Conservation (phyloP, 2,797 vertebrate species). For the Coregonus ussuriensis region DNA sequence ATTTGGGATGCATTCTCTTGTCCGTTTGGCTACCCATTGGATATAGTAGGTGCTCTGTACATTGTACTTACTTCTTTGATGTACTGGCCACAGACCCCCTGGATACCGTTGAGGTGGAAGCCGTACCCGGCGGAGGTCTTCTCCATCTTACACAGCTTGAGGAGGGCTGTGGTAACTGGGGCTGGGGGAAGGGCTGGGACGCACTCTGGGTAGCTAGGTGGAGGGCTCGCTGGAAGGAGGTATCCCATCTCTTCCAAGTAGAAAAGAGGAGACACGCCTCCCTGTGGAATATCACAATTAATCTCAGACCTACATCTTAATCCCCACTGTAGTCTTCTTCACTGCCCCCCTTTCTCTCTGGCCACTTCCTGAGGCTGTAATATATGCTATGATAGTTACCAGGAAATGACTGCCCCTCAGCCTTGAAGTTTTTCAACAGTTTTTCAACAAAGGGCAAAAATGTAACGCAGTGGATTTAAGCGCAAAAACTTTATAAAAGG, state of each 20-base stretch:
- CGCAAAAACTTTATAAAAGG: no score
- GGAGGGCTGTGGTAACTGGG: not conserved
- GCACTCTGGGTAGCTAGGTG: conserved; percentile 61
- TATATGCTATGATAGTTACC: not conserved
- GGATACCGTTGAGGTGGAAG: conserved; percentile 87
- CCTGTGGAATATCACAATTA: conserved; percentile 67
- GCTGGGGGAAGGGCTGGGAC: conserved; percentile 12
- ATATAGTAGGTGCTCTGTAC: not conserved
- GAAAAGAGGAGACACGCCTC: conserved; percentile 80
- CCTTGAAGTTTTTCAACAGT: no score
- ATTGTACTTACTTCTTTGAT: conserved; percentile 79
- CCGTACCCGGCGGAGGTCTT: conserved; percentile 83
- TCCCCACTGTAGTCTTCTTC: not conserved
- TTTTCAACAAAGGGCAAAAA: no score
- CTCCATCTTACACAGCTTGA: conserved; percentile 83
- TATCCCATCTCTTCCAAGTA: conserved; percentile 76
- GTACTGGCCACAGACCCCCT: conserved; percentile 79
- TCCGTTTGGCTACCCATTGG: not conserved
- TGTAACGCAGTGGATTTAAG: no score
- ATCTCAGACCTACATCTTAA: not conserved
- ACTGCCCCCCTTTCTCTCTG: not conserved
- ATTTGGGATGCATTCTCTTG: not conserved
- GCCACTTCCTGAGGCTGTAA: not conserved
- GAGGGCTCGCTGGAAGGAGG: conserved; percentile 33
- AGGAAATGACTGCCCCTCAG: not conserved